These are phyloP conservation scores for Limnephilus marmoratus DNA, from an alignment of 2,888 invertebrate species.

Conservation along the genomic window DNA sequence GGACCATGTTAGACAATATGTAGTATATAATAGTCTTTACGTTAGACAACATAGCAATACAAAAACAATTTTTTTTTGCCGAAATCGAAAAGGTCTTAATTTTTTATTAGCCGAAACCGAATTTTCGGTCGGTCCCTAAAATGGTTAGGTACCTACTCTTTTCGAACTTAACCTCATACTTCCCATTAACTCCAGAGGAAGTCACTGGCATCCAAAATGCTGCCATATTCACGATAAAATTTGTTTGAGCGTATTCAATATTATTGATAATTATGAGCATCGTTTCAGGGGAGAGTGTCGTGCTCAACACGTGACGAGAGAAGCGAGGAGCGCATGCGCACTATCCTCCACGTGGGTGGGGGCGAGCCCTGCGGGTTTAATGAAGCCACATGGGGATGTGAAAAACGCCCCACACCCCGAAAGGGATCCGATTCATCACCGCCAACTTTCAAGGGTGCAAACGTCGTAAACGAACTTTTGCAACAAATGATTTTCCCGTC, in stretches of 20 bases:
- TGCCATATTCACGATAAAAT: too few relatives aligned
- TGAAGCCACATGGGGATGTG: conserved; percentile 8
- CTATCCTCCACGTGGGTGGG: conserved; percentile 44
- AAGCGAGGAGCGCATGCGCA: conserved; percentile 38
- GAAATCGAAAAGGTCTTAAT: too few relatives aligned
- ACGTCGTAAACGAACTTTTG: neutral
- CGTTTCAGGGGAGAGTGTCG: neutral
- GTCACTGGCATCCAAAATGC: too few relatives aligned
- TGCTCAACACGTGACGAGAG: conserved; percentile 14
- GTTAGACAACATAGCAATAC: too few relatives aligned
- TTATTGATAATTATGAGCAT: neutral
- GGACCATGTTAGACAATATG: too few relatives aligned
- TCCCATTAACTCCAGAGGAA: too few relatives aligned
- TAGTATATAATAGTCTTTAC: too few relatives aligned
- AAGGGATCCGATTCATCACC: neutral
- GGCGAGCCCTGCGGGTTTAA: conserved; percentile 40
- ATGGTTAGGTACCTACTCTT: neutral
- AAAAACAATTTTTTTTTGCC: too few relatives aligned
- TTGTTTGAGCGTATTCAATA: neutral
- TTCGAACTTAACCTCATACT: neutral
- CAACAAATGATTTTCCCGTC: neutral
- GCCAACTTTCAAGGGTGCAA: neutral
- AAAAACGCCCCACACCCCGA: conserved; percentile 37
- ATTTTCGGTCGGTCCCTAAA: neutral
- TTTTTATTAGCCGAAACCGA: too few relatives aligned